Evolutionary conservation across 2,113 vertebrate genomes (phyloP).

Genomic region (Leptobrachium ailaonicum): DNA sequence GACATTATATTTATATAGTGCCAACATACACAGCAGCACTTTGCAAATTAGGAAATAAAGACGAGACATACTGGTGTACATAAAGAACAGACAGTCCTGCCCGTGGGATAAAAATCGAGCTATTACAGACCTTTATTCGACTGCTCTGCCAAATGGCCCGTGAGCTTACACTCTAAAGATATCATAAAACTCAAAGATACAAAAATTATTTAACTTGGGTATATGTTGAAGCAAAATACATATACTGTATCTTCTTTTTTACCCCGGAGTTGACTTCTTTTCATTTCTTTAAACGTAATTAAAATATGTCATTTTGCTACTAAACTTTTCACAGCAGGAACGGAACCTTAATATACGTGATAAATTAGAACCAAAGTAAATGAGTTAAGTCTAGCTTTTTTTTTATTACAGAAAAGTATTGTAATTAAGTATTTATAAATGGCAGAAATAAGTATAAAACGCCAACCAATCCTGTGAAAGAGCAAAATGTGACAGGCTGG

Average conservation of each 20-base stretch:
- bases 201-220: not conserved
- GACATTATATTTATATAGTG: too few relatives aligned
- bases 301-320: constrained; percentile 8
- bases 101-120: too few relatives aligned
- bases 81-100: too few relatives aligned
- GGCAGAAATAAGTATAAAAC: constrained; percentile 46
- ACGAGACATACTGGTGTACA: too few relatives aligned
- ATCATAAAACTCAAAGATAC: too few relatives aligned
- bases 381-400: constrained; percentile 24
- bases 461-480: constrained; percentile 46
- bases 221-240: not conserved
- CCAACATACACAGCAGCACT: too few relatives aligned
- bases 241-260: not conserved
- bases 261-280: not conserved
- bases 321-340: constrained; percentile 24
- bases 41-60: too few relatives aligned
- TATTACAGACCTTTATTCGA: too few relatives aligned
- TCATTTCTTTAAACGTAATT: not conserved
- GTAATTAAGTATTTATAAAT: constrained; percentile 51
- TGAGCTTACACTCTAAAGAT: too few relatives aligned
- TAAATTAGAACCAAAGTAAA: constrained; percentile 23
- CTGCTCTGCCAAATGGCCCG: too few relatives aligned
- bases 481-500: constrained; percentile 46
- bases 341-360: not conserved
- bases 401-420: constrained; percentile 45